phyloP scores from a whole-genome alignment of 2,113 vertebrate species.

The Numida meleagris region DNA sequence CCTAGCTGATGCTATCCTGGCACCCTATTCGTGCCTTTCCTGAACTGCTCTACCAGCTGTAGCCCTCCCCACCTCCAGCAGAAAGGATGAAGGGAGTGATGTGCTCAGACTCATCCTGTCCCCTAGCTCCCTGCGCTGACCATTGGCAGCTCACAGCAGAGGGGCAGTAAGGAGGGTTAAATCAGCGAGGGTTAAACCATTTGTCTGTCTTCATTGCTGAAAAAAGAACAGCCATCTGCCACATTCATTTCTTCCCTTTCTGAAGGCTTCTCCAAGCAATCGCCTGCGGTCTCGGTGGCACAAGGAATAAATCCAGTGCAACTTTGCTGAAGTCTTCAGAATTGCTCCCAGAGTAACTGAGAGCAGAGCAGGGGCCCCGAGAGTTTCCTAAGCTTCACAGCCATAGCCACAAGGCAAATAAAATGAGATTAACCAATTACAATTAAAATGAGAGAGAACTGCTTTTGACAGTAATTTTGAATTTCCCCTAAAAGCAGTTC shows the following conservation, averaged over 20 bases:
- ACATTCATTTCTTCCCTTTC: not conserved
- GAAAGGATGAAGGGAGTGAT: not conserved
- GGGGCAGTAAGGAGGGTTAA: not conserved
- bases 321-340: conserved; percentile 38
- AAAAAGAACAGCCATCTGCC: not conserved
- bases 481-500: conserved; percentile 71
- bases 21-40: not conserved
- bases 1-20: not conserved
- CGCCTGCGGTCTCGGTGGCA: conserved; percentile 5
- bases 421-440: conserved; percentile 75
- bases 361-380: conserved; percentile 21
- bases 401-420: conserved; percentile 60
- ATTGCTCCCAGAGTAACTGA: conserved; percentile 56
- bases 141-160: not conserved
- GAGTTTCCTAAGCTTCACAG: conserved; percentile 48
- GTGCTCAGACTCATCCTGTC: not conserved
- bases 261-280: conserved; percentile 5
- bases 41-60: not conserved
- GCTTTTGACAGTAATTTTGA: conserved; percentile 70
- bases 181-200: not conserved
- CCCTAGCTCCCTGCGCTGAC: not conserved
- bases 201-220: conserved; percentile 17
- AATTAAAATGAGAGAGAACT: conserved; percentile 64
- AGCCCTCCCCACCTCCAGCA: not conserved
- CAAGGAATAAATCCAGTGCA: conserved; percentile 42